Percentiles rank a stretch among this genome's conserved stretches.
These are phyloP conservation scores for Trichopria drosophilae DNA, from an alignment of 2,888 invertebrate species.

Conservation along the genomic window DNA sequence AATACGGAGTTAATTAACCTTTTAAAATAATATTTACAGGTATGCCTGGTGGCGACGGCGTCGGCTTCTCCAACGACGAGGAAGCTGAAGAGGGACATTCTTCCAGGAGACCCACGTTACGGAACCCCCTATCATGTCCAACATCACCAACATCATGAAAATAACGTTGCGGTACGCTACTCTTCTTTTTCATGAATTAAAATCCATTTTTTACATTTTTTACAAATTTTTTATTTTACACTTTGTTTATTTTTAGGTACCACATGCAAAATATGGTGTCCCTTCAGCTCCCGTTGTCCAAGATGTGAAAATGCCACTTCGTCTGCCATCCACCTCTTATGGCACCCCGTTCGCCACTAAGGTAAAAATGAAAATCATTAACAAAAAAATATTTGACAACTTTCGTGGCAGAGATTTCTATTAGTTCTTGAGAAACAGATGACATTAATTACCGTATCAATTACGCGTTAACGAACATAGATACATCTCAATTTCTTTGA, in stretches of 20 bases:
- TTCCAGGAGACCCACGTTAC: slow-evolving; percentile 53
- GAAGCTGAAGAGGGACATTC: slow-evolving; percentile 44
- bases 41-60: slow-evolving; percentile 44
- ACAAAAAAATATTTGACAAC: too few relatives aligned
- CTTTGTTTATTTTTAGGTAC: slow-evolving; percentile 18
- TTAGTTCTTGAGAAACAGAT: too few relatives aligned
- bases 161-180: slow-evolving; percentile 28
- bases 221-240: neutral
- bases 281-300: neutral
- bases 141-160: slow-evolving; percentile 41
- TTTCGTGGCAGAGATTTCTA: too few relatives aligned
- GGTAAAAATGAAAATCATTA: neutral
- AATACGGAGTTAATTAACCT: too few relatives aligned
- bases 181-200: too few relatives aligned
- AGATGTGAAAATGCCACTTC: slow-evolving; percentile 4
- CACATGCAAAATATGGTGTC: slow-evolving; percentile 9
- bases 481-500: too few relatives aligned
- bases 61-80: slow-evolving; percentile 38
- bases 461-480: too few relatives aligned
- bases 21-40: slow-evolving; percentile 40
- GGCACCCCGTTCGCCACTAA: slow-evolving; percentile 21
- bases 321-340: slow-evolving; percentile 26
- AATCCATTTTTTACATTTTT: slow-evolving; percentile 2
- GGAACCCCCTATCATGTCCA: slow-evolving; percentile 53
- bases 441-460: too few relatives aligned